Evolutionary conservation across 1,140 invertebrate species (phyloP).

Genomic region (Leptinotarsa lineolata): DNA sequence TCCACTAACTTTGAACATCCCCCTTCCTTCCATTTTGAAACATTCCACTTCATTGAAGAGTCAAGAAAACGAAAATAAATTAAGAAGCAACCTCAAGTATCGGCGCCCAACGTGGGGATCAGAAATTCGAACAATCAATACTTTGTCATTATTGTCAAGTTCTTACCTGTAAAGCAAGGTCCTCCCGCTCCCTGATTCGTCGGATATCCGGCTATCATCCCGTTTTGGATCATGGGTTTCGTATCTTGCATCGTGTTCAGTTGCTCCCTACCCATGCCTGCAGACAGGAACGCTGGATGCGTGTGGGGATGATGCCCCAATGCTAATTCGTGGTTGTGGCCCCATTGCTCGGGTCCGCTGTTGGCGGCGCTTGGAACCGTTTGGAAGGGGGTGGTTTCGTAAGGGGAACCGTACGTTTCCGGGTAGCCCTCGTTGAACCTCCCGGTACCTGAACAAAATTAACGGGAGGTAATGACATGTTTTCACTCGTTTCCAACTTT

Average conservation of each 20-base stretch:
- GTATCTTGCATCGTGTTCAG: conserved; percentile 63
- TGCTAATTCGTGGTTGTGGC: conserved; percentile 57
- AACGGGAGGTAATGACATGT: background rate
- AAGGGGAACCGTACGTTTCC: conserved; percentile 64
- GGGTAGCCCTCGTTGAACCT: conserved; percentile 71
- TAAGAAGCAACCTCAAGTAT: too few relatives aligned
- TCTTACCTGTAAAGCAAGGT: conserved; percentile 73
- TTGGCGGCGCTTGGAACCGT: conserved; percentile 75
- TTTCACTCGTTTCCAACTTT: background rate
- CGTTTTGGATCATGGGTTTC: conserved; percentile 74
- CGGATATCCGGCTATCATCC: conserved; percentile 73
- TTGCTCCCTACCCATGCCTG: conserved; percentile 57
- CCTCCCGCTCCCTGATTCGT: conserved; percentile 63
- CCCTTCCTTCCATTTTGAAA: too few relatives aligned
- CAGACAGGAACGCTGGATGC: conserved; percentile 64
- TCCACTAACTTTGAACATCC: too few relatives aligned
- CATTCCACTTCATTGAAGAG: too few relatives aligned
- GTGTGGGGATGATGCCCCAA: conserved; percentile 61
- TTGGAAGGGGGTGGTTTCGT: conserved; percentile 77
- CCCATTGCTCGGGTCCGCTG: conserved; percentile 60
- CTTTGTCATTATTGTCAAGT: background rate
- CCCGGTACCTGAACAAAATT: conserved; percentile 56
- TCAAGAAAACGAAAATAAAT: too few relatives aligned
- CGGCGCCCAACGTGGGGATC: background rate
- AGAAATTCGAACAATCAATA: background rate